Base-by-base conservation (phyloP, 2,797 vertebrate species). In the Chiloscyllium punctatum region DNA sequence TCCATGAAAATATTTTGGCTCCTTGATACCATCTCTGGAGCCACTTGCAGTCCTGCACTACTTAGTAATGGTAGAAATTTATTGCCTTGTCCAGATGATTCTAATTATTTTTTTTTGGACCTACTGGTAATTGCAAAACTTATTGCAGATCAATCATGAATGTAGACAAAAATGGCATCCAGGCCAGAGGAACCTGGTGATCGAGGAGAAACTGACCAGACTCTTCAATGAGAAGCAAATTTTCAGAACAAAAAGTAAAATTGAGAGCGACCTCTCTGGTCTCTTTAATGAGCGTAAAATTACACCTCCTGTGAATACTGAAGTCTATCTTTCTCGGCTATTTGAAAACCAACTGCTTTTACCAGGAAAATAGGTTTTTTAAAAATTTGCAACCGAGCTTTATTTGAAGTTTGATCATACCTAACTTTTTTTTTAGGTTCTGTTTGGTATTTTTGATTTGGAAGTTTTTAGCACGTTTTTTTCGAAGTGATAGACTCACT, bases 261-360 rank as follows among this genome's bases (percentile, higher is more conserved):
- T 98, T 96, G 98, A 98, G 96, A 96, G 97, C 0, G 96, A 98
- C 97, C 98, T 98, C n/a, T 96, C 97, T 0, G 97, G 97, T 2
- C 97, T 98, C 94, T 98, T 98, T 96, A 98, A 97, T 16, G 98
- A 98, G 88, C 97, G 98, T 53, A 98, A 97, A 96, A 97, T 98
- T 96, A 97, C 97, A 0, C 98, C 97, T 72, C 97, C 97, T 0
- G 97, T 98, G 0, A 98, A 98, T 96, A 97, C 97, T 0, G 98
- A 98, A 87, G 98, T 98, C 71, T 98, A 98, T 96, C 97, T 98
- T 77, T 96, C 97, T 0, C 95, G 84, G 88, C 96, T 98, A 87
- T 98, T 98, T 79, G 96, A 96, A n/a, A 57, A 88, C 27, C 86
- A 88, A 4, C 96, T 98, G 91, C 97, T 97, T 71, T 96, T 2